Evolutionary conservation across 2,888 invertebrate genomes (phyloP).

Genomic region (Drepanosiphum platanoidis): DNA sequence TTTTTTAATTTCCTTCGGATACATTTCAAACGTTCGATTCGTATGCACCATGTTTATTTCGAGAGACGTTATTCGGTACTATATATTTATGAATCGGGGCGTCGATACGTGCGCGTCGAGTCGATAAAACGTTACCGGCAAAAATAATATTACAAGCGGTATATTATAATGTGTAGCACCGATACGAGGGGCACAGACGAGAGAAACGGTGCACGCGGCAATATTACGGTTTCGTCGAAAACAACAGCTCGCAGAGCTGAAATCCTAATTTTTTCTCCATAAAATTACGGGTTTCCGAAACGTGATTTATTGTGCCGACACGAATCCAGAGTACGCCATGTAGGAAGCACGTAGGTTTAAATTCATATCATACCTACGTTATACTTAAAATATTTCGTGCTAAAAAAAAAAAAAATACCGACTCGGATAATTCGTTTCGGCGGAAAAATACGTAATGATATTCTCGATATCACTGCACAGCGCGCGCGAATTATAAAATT

Average conservation of each 20-base stretch:
- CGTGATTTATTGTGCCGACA: constrained; percentile 1
- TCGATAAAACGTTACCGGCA: background rate
- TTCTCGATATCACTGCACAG: background rate
- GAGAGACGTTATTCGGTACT: no score
- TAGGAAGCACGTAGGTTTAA: no score
- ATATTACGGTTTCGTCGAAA: background rate
- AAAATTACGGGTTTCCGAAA: background rate
- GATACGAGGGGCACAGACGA: background rate
- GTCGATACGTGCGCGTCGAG: background rate
- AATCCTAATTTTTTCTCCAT: background rate
- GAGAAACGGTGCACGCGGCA: background rate
- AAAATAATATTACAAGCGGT: background rate
- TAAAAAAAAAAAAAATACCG: background rate
- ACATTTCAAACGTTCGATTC: background rate
- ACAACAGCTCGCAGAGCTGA: background rate
- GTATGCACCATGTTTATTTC: no score
- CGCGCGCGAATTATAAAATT: background rate
- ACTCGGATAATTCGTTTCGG: background rate
- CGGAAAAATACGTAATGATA: background rate
- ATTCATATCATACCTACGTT: background rate
- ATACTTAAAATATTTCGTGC: background rate
- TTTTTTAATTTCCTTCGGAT: background rate
- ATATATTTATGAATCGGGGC: background rate
- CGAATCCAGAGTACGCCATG: background rate
- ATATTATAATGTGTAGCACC: no score